Evolutionary conservation across 2,888 invertebrate species (phyloP).

Genomic region (Acronicta aceris): DNA sequence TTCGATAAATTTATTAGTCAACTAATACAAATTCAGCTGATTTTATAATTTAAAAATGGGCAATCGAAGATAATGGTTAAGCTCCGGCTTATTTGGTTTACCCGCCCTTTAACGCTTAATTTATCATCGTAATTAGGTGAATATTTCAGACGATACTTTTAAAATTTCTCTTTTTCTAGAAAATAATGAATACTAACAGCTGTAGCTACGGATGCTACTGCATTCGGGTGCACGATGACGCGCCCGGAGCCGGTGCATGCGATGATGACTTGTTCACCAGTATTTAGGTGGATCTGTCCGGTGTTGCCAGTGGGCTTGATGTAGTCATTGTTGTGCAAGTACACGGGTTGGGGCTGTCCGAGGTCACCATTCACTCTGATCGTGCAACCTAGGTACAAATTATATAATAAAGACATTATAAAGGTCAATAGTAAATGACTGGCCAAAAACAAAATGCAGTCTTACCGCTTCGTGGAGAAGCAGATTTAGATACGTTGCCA

Average conservation of each 20-base stretch:
- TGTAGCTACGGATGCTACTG: slow-evolving; percentile 62
- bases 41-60: not conserved
- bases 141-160: not conserved
- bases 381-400: slow-evolving; percentile 72
- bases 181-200: slow-evolving; percentile 69
- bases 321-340: slow-evolving; percentile 80
- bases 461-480: slow-evolving; percentile 67
- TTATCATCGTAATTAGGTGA: not conserved
- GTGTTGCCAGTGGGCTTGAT: slow-evolving; percentile 72
- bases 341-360: slow-evolving; percentile 89
- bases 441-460: slow-evolving; percentile 4
- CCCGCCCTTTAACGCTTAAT: not conserved
- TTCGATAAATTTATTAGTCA: not conserved
- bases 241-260: slow-evolving; percentile 76
- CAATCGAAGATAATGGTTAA: not conserved
- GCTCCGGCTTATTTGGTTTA: not conserved
- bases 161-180: too few species aligned
- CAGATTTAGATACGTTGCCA: slow-evolving; percentile 57
- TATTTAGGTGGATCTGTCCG: slow-evolving; percentile 69
- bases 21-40: not conserved
- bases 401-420: not conserved
- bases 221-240: slow-evolving; percentile 72
- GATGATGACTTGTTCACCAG: slow-evolving; percentile 73
- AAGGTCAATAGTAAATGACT: not conserved
- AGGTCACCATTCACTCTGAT: slow-evolving; percentile 85